Conservation (phyloP, 2,888 invertebrate species). For the Heliconius aoede region DNA sequence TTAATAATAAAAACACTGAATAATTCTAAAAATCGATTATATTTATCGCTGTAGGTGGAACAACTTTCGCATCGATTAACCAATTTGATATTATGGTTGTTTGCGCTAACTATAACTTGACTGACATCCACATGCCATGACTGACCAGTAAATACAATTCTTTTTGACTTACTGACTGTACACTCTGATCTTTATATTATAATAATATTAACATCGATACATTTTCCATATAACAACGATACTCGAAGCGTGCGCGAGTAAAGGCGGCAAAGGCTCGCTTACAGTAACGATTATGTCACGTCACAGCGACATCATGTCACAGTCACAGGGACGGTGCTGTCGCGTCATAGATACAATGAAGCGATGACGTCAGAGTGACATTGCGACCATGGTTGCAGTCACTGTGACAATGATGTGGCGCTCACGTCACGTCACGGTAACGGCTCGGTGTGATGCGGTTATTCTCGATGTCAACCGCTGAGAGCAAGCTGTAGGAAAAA, state of each 20-base stretch:
- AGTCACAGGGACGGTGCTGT: neutral
- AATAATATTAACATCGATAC: constrained; percentile 27
- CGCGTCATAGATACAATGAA: neutral
- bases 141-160: constrained; percentile 14
- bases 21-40: neutral
- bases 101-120: constrained; percentile 6
- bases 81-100: neutral
- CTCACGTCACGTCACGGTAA: constrained; percentile 58
- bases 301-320: constrained; percentile 19
- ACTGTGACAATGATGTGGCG: constrained; percentile 20
- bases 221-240: constrained; percentile 23
- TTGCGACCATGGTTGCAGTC: constrained; percentile 1
- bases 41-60: neutral
- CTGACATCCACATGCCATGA: constrained; percentile 18
- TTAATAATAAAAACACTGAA: neutral
- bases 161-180: constrained; percentile 19
- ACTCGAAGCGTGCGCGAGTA: constrained; percentile 25
- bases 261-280: constrained; percentile 22
- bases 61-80: neutral
- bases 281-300: constrained; percentile 6
- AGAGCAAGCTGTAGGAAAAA: constrained; percentile 37
- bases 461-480: constrained; percentile 40
- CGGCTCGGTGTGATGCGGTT: constrained; percentile 44
- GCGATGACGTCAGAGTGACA: constrained; percentile 3
- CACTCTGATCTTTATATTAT: constrained; percentile 21